Evolutionary conservation across 2,888 invertebrate species (phyloP).

Genomic region (Tanypteryx hageni): DNA sequence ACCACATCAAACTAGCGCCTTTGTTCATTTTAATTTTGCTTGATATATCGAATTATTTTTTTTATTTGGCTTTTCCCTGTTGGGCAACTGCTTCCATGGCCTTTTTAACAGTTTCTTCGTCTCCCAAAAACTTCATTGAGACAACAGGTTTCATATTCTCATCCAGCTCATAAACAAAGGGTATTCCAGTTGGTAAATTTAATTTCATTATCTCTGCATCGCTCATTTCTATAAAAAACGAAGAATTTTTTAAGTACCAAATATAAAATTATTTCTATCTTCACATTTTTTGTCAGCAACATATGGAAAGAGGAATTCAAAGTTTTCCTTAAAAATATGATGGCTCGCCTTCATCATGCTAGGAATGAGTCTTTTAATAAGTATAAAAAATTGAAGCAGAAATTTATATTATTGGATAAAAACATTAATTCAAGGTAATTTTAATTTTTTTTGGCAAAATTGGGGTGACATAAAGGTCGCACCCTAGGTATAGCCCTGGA

Average conservation of each 20-base stretch:
- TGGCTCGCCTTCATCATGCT: not conserved
- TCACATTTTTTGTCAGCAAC: too few species aligned
- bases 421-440: too few species aligned
- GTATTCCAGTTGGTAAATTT: slow-evolving; percentile 89
- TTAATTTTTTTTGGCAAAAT: too few species aligned
- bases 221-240: slow-evolving; percentile 78
- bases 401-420: too few species aligned
- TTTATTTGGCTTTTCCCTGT: slow-evolving; percentile 85
- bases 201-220: slow-evolving; percentile 85
- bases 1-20: slow-evolving; percentile 45
- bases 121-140: slow-evolving; percentile 85
- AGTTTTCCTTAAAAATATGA: not conserved
- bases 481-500: not conserved
- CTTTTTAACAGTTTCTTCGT: slow-evolving; percentile 85
- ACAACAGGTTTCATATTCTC: slow-evolving; percentile 83
- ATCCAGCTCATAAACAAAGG: slow-evolving; percentile 87
- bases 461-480: too few species aligned
- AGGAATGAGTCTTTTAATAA: not conserved
- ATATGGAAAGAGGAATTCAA: not conserved
- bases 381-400: too few species aligned
- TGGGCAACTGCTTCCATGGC: slow-evolving; percentile 88
- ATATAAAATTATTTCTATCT: not conserved
- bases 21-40: not conserved
- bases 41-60: not conserved
- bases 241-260: slow-evolving; percentile 44